Evolutionary conservation across 1,140 invertebrate species (phyloP), one percentile per base, ranked within the genome.

Genomic region (Drosophila navojoa): DNA sequence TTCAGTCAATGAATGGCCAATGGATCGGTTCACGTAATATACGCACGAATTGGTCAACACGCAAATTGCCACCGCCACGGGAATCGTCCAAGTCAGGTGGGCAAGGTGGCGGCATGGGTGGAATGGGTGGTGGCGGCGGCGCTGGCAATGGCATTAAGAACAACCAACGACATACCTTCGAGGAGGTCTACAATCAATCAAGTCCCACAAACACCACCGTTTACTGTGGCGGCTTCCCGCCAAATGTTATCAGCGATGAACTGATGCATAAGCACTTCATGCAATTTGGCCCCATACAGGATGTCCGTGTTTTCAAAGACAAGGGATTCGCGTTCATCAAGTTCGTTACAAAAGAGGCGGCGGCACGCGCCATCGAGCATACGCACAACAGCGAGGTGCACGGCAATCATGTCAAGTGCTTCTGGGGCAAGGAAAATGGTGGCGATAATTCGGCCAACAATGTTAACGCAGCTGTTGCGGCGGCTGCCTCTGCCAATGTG

Each of bases 281-380:
- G 81, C 95, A 95, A 61, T 99, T 97, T 93, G 99, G 98, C 82
- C 95, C 95, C 75, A 99, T 99, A 91, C 96, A 98, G 92, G 98
- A 99, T 93, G 96, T 99, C 78, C 95, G 98, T 93, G 97, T 99
- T 66, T 99, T 99, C 94, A 99, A 99, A 93, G 98, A 99, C 91
- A 99, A 99, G 93, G 99, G 99, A 70, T 99, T 99, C 93, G 98
- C 98, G 80, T 99, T 99, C 93, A 97, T 99, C 92, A 99, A 98
- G 92, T 99, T 99, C 93, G 96, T 97, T 35, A 98, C 97, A 71
- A 99, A 99, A 93, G 98, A 99, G 93, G 95, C 97, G 3, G 99
- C 99, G 7, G 98, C 98, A 50, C 96, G 98, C 92, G 99, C 99
- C 69, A 99, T 99, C 87, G 97, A 99, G 92, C 96, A 96, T 53